Percentiles rank a stretch among this genome's conserved stretches.
Evolutionary conservation across 64 coral and sea anemone species (phyloP).

Genomic region (Actinia equina): DNA sequence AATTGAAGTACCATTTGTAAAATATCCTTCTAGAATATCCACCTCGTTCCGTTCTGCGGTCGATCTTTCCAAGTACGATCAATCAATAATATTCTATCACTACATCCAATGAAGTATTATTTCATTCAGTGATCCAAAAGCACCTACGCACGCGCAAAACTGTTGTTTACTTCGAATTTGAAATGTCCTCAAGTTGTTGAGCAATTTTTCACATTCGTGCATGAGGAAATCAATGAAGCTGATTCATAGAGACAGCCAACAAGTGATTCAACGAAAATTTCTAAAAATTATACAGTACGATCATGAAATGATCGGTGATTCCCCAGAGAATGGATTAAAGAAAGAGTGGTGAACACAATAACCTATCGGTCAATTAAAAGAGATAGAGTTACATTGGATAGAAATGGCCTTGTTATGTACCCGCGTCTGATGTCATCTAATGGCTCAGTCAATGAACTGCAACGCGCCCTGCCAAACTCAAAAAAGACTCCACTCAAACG

Average conservation of each 20-base stretch:
- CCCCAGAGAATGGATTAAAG: constrained; percentile 2
- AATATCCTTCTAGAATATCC: background rate
- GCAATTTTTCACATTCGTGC: no score
- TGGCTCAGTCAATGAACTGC: background rate
- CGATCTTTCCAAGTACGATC: background rate
- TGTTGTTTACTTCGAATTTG: background rate
- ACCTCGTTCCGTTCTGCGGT: background rate
- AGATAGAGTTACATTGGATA: background rate
- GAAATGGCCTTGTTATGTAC: constrained; percentile 5
- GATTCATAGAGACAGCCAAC: background rate
- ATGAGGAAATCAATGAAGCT: no score
- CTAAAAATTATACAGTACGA: background rate
- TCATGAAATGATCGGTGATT: background rate
- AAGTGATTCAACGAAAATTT: background rate
- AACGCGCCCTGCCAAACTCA: background rate
- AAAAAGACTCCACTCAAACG: background rate
- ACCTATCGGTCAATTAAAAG: background rate
- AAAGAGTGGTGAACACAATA: background rate
- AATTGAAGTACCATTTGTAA: constrained; percentile 3
- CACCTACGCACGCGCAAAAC: background rate
- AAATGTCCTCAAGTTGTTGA: background rate
- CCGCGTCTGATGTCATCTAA: background rate
- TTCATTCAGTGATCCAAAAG: background rate
- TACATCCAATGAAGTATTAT: background rate
- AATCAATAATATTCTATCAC: background rate